phyloP scores from a whole-genome alignment of 2,888 invertebrate genomes.

The Merodon equestris region DNA sequence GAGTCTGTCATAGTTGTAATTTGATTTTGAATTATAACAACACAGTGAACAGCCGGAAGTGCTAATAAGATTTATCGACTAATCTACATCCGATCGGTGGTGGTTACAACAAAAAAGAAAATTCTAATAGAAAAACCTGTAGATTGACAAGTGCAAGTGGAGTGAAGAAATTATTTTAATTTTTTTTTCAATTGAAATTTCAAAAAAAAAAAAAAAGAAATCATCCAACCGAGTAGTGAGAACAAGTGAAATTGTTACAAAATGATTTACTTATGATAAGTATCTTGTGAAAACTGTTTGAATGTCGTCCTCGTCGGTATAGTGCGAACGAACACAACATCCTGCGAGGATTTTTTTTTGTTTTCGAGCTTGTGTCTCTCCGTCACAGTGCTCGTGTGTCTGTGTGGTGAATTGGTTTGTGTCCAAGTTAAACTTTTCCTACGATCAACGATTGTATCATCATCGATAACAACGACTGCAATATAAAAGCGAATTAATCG shows the following conservation, averaged over 20 bases:
- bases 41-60: slow-evolving; percentile 18
- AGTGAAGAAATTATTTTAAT: slow-evolving; percentile 26
- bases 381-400: slow-evolving; percentile 2
- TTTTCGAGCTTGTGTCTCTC: no score
- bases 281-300: slow-evolving; percentile 26
- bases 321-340: slow-evolving; percentile 13
- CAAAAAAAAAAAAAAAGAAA: slow-evolving; percentile 15
- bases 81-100: slow-evolving; percentile 1
- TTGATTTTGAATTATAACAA: no score
- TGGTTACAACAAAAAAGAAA: background rate
- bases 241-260: slow-evolving; percentile 17
- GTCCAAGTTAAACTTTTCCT: slow-evolving; percentile 53
- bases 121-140: slow-evolving; percentile 42
- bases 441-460: no score
- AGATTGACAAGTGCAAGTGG: slow-evolving; percentile 48
- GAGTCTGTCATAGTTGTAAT: no score
- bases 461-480: background rate
- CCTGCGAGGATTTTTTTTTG: slow-evolving; percentile 16
- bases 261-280: slow-evolving; percentile 47
- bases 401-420: slow-evolving; percentile 68
- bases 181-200: slow-evolving; percentile 18
- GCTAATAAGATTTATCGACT: background rate
- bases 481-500: background rate
- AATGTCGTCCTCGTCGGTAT: slow-evolving; percentile 1
- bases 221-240: background rate